Evolutionary conservation across 1,140 invertebrate genomes (phyloP), one percentile per base, ranked within the genome.

Genomic region (Cotesia vestalis): DNA sequence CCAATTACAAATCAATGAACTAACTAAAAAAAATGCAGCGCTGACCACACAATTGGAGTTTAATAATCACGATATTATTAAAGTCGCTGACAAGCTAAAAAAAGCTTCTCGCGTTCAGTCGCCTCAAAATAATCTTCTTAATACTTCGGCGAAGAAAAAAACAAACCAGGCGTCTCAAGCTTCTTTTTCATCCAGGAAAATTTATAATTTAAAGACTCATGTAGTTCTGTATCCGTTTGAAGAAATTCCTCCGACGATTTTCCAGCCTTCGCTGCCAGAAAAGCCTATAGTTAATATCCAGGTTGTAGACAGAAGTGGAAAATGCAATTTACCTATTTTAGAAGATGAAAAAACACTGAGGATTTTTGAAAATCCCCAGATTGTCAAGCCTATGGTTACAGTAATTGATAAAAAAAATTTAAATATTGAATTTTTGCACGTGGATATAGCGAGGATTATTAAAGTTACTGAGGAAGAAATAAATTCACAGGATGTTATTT

Each of bases 331-430:
- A 27, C 84, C 84, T 1, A 84, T 86, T 74, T 78, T 86, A 38
- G 81, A 85, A 74, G 84, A 86, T 36, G 81, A 85, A 66, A 75
- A 83, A 66, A 81, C 79, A 2, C 81, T 77, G 20, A 78, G 83
- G 64, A 85, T 86, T 73, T 86, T 84, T 74, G 85, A 87, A 75
- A 86, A 87, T 77, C 81, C 86, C 0, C 82, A 84, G 53, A 72
- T 86, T 63, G 82, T 85, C 36, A 86, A 84, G 64, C 86, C 86
- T 4, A 73, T 84, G 40, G 73, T 80, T 20, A 86, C 82, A 14
- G 75, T 79, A 6, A 66, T 87, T 53, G 73, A 84, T 53, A 73
- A 75, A 17, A 79, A 79, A 64, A 79, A 75, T 69, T 77, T 87
- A 36, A 82, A 77, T 46, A 75, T 79, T 34, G 79, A 84, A 71